Conservation (phyloP, 2,113 vertebrate genomes). For the Lanius ludovicianus region DNA sequence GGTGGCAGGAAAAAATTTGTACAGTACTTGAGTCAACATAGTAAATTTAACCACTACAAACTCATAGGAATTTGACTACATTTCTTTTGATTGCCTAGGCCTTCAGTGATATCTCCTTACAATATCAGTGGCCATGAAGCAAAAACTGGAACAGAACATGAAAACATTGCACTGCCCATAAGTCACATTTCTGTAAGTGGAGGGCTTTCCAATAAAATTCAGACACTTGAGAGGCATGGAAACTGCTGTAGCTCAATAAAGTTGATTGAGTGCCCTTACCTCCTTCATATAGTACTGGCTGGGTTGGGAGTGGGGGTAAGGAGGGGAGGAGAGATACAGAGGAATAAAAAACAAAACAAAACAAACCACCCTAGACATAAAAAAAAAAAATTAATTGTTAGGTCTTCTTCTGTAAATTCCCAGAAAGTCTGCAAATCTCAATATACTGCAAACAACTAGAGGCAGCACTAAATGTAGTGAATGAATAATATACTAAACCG, state of each 20-base stretch:
- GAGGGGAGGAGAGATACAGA: neutral
- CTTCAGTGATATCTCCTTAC: neutral
- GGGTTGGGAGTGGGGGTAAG: rapidly evolving
- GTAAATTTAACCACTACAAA: neutral
- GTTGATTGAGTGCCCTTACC: constrained; percentile 14
- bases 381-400: neutral
- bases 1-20: neutral
- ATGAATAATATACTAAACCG: neutral
- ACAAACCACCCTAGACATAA: neutral
- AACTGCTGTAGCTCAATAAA: constrained; percentile 35
- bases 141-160: neutral
- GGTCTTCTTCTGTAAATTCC: neutral
- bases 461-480: neutral
- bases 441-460: neutral
- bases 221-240: constrained; percentile 1
- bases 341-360: neutral
- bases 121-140: neutral
- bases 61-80: neutral
- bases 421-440: neutral
- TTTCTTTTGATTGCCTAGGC: neutral
- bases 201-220: constrained; percentile 31
- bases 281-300: neutral
- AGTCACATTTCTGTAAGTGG: constrained; percentile 24
- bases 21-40: neutral
- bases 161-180: neutral